A percentile compares a stretch with the other conserved stretches of the same genome.
phyloP scores from a whole-genome alignment of 2,113 vertebrate species.

The Gymnogyps californianus region DNA sequence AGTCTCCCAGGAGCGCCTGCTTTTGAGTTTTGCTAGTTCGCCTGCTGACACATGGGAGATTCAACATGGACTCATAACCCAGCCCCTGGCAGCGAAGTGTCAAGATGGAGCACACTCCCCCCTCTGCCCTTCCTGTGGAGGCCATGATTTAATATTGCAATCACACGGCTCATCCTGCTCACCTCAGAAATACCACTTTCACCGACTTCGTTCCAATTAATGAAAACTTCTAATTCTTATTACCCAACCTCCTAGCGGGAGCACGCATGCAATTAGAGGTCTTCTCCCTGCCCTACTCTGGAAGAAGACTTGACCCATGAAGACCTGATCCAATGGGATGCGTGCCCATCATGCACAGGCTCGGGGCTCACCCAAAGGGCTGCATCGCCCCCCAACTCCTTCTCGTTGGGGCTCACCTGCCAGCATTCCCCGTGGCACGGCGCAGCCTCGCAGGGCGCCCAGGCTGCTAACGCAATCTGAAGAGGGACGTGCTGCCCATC shows the following conservation, averaged over 20 bases:
- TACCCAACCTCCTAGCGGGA: background rate
- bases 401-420: background rate
- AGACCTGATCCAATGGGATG: background rate
- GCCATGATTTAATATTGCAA: background rate
- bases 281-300: background rate
- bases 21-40: background rate
- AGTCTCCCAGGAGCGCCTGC: background rate
- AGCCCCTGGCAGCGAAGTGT: background rate
- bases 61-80: background rate
- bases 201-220: background rate
- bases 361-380: background rate
- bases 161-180: background rate
- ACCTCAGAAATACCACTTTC: background rate
- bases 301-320: background rate
- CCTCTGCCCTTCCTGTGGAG: background rate
- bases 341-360: fast-evolving
- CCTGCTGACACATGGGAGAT: background rate
- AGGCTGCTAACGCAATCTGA: background rate
- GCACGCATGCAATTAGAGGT: background rate
- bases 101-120: background rate
- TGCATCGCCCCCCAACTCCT: background rate
- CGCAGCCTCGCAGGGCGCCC: background rate
- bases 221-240: background rate
- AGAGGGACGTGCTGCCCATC: background rate
- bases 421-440: background rate